Evolutionary conservation across 2,113 vertebrate genomes (phyloP).

Genomic region (Cinclus cinclus): DNA sequence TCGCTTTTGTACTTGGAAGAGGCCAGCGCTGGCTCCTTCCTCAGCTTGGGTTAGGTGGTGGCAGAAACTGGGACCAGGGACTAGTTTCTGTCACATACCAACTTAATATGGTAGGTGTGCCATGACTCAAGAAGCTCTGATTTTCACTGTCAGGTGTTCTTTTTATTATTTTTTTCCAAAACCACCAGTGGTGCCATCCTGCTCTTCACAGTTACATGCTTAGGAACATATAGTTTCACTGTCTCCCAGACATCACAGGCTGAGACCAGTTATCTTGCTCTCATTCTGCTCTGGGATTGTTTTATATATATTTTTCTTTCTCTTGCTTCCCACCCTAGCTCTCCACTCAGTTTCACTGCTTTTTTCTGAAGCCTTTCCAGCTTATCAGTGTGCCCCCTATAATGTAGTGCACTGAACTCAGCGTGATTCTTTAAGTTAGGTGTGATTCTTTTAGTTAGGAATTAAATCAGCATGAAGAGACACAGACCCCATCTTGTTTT

Average conservation of each 20-base stretch:
- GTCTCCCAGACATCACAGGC: not conserved
- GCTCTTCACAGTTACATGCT: not conserved
- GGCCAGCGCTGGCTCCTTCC: not conserved
- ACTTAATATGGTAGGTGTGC: not conserved
- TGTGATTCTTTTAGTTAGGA: not conserved
- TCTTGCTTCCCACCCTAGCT: not conserved
- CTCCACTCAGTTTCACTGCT: not conserved
- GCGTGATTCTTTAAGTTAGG: not conserved
- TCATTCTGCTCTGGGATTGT: not conserved
- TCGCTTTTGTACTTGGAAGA: not conserved
- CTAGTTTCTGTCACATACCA: not conserved
- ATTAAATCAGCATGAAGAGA: not conserved
- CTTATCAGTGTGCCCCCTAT: not conserved
- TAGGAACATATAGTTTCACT: rapidly evolving
- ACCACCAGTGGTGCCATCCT: not conserved
- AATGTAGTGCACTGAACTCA: rapidly evolving
- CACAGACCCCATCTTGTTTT: not conserved
- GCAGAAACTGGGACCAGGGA: not conserved
- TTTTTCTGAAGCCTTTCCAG: not conserved
- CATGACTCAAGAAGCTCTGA: not conserved
- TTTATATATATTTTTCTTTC: not conserved
- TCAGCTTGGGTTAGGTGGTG: not conserved
- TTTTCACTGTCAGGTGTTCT: not conserved
- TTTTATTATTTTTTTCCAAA: not conserved
- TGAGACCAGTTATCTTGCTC: not conserved